phyloP scores from a whole-genome alignment of 1,140 invertebrate genomes.

The Pissodes strobi region DNA sequence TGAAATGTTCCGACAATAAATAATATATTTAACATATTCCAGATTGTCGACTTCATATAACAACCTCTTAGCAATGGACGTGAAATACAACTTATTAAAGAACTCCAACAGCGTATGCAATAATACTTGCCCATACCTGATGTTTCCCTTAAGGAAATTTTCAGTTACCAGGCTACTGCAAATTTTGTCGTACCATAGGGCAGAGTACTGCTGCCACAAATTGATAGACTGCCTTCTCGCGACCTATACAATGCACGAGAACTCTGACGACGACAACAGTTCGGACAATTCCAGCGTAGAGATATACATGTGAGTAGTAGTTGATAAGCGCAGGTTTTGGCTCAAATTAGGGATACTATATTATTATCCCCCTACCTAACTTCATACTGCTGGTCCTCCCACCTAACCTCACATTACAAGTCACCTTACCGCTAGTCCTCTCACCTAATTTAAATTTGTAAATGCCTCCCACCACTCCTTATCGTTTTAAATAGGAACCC shows the following conservation, averaged over 20 bases:
- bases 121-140: constrained; percentile 63
- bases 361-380: too few relatives aligned
- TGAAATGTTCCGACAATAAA: too few relatives aligned
- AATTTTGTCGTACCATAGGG: constrained; percentile 58
- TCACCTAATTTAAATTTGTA: too few relatives aligned
- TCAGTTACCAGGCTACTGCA: constrained; percentile 61
- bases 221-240: constrained; percentile 59
- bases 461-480: too few relatives aligned
- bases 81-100: constrained; percentile 43
- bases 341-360: too few relatives aligned
- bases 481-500: too few relatives aligned
- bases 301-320: constrained; percentile 57
- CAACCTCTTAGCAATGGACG: constrained; percentile 43
- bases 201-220: constrained; percentile 59
- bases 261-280: constrained; percentile 53
- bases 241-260: constrained; percentile 51
- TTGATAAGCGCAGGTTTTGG: too few relatives aligned
- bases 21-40: too few relatives aligned
- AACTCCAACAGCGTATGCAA: constrained; percentile 54
- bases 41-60: constrained; percentile 42
- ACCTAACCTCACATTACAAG: too few relatives aligned
- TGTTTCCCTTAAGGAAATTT: constrained; percentile 61
- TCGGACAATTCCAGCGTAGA: constrained; percentile 62
- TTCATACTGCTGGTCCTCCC: too few relatives aligned
- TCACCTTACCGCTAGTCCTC: too few relatives aligned